A percentile compares a stretch with the other conserved stretches of the same genome.
Conservation (phyloP, 2,888 invertebrate genomes). For the Spilarctia lutea region DNA sequence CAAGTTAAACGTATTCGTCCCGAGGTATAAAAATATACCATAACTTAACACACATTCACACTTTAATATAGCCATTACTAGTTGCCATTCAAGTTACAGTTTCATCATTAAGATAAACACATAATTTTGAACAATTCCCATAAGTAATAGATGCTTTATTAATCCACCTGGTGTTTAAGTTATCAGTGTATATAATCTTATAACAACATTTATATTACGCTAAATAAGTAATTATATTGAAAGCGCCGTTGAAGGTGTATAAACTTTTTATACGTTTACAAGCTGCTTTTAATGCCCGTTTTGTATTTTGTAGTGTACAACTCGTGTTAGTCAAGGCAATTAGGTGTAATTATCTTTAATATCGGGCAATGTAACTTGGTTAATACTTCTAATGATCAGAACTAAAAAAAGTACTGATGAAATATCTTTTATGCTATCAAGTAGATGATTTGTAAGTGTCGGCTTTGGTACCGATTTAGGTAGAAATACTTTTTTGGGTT, state of each 20-base stretch:
- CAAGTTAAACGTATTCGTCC: no score
- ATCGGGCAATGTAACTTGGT: neutral
- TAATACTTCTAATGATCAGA: neutral
- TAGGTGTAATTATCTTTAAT: neutral
- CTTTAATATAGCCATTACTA: no score
- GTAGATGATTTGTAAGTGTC: neutral
- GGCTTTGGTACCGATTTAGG: neutral
- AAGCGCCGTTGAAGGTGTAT: neutral
- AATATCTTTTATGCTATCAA: neutral
- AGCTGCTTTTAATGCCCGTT: neutral
- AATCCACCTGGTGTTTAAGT: neutral
- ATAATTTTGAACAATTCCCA: neutral
- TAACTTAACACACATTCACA: no score
- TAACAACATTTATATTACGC: neutral
- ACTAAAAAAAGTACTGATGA: neutral
- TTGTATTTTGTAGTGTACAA: neutral
- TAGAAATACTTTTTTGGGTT: no score
- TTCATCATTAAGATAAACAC: no score
- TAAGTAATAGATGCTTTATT: neutral
- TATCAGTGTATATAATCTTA: neutral
- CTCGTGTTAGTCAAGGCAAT: neutral
- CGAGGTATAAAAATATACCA: no score
- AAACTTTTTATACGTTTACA: neutral
- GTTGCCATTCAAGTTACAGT: neutral
- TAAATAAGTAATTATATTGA: constrained; percentile 15